Evolutionary conservation across 2,797 vertebrate genomes (phyloP), one percentile per base, ranked within the genome.

Genomic region (Chelmon rostratus): DNA sequence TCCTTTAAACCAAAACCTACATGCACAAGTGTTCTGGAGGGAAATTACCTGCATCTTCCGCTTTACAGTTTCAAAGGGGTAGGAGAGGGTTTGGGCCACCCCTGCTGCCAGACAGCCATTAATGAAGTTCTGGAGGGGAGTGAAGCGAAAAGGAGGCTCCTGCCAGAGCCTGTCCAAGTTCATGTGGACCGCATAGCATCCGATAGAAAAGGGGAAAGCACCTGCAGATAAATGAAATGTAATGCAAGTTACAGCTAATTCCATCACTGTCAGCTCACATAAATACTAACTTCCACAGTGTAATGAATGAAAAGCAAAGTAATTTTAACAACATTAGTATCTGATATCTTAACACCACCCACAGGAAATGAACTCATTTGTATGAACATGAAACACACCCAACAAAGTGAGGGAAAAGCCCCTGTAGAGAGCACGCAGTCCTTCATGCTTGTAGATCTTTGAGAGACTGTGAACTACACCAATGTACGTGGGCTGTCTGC

Each of bases 1-100:
- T 19, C 46, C 15, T 28, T 8, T 15, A 63, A 49, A 13, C 12
- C 2, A 13, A 18, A 67, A 25, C 3, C 15, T 13, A 25, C 8
- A 68, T 37, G 5, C 8, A 62, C 21, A 67, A 28, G 9, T 40
- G 12, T 9, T 50, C 16, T 5, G 1, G 4, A 65, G 6, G 13
- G 58, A 35, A 83, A 88, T 87, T 92, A 99, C 98, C 96, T 99
- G 98, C 97, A 99, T 98, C 88, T 99, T 99, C 88, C 97, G 95
- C 91, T 99, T 99, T 57, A 99, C 96, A 0, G 97, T 99, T 91
- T 99, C 98, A 86, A 99, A 99, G 13, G 98, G 97, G 91, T 98
- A 99, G 31, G 98, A 99, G 68, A 99, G 93, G 0, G 96, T 97
- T 86, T 99, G 98, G 50, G 98, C 97, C 25, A 99, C 96, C 2